Evolutionary conservation across 2,888 invertebrate genomes (phyloP), one percentile per base, ranked within the genome.

Genomic region (Dynastes tityus): DNA sequence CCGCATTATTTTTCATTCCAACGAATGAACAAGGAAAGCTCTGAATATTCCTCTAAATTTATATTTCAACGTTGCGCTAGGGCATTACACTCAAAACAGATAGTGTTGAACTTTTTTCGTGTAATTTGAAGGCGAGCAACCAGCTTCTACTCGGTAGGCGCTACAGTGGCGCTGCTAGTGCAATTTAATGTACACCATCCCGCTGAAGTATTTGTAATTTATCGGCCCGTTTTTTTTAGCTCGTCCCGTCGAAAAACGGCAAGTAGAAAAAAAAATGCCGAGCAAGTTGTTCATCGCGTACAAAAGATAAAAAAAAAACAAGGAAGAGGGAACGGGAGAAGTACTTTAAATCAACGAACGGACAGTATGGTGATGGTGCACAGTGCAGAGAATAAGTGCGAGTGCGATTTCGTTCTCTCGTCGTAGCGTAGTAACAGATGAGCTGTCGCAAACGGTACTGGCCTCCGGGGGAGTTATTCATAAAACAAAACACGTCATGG

Each of bases 401-500:
- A 61, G 80, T 75, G 80, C 79, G 80, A 78, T 79, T 74, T 74
- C 45, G 73, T 73, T 73, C 73, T 73, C 73, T 80, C 74, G 76
- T 79, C 77, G 78, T 58, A 16, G 55, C 80, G 73, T 77, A 63
- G 81, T 83, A 84, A 84, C 83, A 83, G 83, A 84, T 83, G 84
- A 83, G 82, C 84, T 84, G 83, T 83, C 84, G 83, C 81, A 82
- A 76, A 81, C 83, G 82, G 80, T 64, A 79, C 77, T 80, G 83
- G 83, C 80, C 84, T 82, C 82, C 81, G 82, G 77, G 84, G 84
- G 84, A 85, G 84, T 85, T 83, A 83, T 83, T 83, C 82, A 83
- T 83, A 83, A 83, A 83, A 83, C 84, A 84, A 84, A 84, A 84
- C 84, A 84, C 82, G 83, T 83, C 83, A 83, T 81, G 83, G 81